Evolutionary conservation across 2,888 invertebrate genomes (phyloP).

Genomic region (Mesorhabditis belari): DNA sequence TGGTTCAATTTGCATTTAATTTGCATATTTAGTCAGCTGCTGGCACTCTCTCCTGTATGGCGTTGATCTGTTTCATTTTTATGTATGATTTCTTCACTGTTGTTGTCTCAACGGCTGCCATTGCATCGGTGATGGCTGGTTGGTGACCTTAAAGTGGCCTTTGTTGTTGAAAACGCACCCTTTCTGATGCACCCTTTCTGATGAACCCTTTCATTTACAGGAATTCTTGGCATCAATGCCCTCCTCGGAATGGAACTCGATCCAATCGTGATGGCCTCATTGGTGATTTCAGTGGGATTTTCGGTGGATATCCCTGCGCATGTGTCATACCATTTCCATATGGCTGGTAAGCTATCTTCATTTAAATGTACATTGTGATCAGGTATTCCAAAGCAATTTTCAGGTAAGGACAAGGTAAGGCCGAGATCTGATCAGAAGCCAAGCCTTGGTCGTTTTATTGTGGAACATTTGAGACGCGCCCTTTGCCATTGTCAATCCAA

Average conservation of each 20-base stretch:
- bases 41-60: constrained; percentile 43
- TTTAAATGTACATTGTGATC: not conserved
- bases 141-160: not conserved
- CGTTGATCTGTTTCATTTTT: constrained; percentile 41
- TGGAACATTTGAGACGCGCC: too few species aligned
- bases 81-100: constrained; percentile 39
- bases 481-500: too few species aligned
- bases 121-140: constrained; percentile 21
- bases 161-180: too few species aligned
- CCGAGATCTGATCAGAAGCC: too few species aligned
- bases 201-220: too few species aligned
- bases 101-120: constrained; percentile 23
- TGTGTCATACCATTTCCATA: constrained; percentile 42
- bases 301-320: constrained; percentile 48
- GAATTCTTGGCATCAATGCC: constrained; percentile 40
- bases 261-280: constrained; percentile 43
- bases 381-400: too few species aligned
- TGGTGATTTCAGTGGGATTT: constrained; percentile 46
- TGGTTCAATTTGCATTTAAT: too few species aligned
- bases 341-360: constrained; percentile 19
- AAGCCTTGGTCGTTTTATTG: too few species aligned
- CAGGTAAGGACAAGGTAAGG: too few species aligned
- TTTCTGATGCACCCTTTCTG: too few species aligned
- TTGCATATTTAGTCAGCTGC: constrained; percentile 24
- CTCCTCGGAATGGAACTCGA: constrained; percentile 38